Percentiles rank a stretch among this genome's conserved stretches.
phyloP scores from a whole-genome alignment of 2,888 invertebrate genomes.

The Aphodius granarius region DNA sequence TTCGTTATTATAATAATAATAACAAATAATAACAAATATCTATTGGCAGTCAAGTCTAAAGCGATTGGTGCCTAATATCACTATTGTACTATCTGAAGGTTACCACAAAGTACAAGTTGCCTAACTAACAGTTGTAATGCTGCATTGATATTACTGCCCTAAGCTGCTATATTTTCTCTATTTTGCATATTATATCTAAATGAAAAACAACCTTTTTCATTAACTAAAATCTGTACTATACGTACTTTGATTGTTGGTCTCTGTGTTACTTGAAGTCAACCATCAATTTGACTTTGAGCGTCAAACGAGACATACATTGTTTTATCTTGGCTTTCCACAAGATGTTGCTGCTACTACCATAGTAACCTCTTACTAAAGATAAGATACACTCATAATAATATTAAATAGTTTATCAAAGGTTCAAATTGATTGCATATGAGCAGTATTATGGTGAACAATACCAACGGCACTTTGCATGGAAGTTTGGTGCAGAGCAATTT shows the following conservation, averaged over 20 bases:
- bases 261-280: constrained; percentile 36
- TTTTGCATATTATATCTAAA: no score
- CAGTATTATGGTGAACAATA: not conserved
- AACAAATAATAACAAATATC: no score
- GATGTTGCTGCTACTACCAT: constrained; percentile 4
- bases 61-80: no score
- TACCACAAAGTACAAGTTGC: no score
- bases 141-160: no score
- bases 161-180: no score
- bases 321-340: constrained; percentile 32
- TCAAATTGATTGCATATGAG: not conserved
- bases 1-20: no score
- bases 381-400: constrained; percentile 28
- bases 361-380: constrained; percentile 32
- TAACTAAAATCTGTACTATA: not conserved
- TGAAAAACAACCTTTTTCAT: no score
- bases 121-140: no score
- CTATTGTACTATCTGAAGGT: no score
- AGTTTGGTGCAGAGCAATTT: no score
- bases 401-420: not conserved
- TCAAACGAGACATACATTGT: constrained; percentile 36
- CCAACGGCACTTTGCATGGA: not conserved
- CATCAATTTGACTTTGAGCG: constrained; percentile 32
- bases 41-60: no score
- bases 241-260: constrained; percentile 26